These are phyloP conservation scores for Drosophila biarmipes DNA, from an alignment of 1,140 invertebrate species.

Conservation along the genomic window DNA sequence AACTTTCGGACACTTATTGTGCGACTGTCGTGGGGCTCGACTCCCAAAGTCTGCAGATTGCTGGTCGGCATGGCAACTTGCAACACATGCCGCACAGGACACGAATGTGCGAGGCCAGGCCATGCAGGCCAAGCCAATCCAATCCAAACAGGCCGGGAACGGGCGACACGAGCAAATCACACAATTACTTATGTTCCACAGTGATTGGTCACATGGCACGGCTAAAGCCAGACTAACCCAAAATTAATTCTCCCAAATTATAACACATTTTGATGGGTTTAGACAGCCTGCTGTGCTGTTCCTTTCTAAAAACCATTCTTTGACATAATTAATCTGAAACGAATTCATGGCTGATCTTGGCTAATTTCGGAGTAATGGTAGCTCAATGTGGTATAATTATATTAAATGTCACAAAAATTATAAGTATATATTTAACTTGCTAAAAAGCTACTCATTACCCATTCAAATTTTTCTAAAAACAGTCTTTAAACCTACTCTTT, in stretches of 20 bases:
- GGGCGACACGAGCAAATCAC: slow-evolving; percentile 32
- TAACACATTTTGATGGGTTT: slow-evolving; percentile 20
- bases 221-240: slow-evolving; percentile 16
- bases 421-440: background rate
- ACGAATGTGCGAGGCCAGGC: slow-evolving; percentile 10
- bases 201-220: slow-evolving; percentile 19
- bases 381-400: background rate
- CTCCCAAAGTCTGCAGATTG: slow-evolving; percentile 53
- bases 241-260: slow-evolving; percentile 34
- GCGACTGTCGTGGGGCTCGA: slow-evolving; percentile 16
- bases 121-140: slow-evolving; percentile 7
- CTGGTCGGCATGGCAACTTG: slow-evolving; percentile 54
- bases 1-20: slow-evolving; percentile 72
- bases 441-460: background rate
- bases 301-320: slow-evolving; percentile 3
- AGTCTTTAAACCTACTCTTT: background rate
- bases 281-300: background rate
- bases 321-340: background rate
- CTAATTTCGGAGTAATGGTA: background rate
- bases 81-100: slow-evolving; percentile 58
- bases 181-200: slow-evolving; percentile 39
- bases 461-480: too few species aligned
- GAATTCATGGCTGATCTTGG: background rate
- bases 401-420: background rate
- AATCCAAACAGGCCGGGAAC: slow-evolving; percentile 19